Evolutionary conservation across 35 echinoderm and acorn worm genomes (phyloP).

Genomic region (Anneissia japonica): DNA sequence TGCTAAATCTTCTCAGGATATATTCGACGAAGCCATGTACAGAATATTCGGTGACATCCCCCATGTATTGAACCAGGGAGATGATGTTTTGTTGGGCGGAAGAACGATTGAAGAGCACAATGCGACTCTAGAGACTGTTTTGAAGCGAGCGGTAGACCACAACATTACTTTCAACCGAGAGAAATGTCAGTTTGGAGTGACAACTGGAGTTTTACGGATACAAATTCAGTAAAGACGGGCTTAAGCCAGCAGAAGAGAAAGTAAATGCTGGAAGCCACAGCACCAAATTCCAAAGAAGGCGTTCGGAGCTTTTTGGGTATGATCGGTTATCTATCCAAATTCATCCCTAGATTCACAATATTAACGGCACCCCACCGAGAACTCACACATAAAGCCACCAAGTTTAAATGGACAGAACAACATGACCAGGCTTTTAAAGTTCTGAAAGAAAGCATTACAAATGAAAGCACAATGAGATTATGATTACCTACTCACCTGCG

Average conservation of each 20-base stretch:
- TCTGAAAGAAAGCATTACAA: slow-evolving; percentile 60
- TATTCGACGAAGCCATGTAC: slow-evolving; percentile 44
- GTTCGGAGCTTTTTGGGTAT: slow-evolving; percentile 49
- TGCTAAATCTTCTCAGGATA: slow-evolving; percentile 42
- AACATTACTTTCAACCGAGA: slow-evolving; percentile 43
- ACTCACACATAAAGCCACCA: too few relatives aligned
- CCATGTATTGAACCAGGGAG: slow-evolving; percentile 39
- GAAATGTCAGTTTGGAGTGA: slow-evolving; percentile 46
- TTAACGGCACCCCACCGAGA: too few relatives aligned
- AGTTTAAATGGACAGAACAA: slow-evolving; percentile 46
- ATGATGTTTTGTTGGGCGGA: slow-evolving; percentile 45
- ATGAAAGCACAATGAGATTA: too few relatives aligned
- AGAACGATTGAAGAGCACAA: slow-evolving; percentile 59
- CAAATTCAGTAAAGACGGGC: slow-evolving; percentile 60
- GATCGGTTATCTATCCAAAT: slow-evolving; percentile 59
- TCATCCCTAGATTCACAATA: slow-evolving; percentile 46
- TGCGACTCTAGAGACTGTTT: slow-evolving; percentile 17
- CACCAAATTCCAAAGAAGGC: too few relatives aligned
- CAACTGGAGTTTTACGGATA: slow-evolving; percentile 62
- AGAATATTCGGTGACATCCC: slow-evolving; percentile 60
- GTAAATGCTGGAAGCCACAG: slow-evolving; percentile 31
- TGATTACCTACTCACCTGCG: too few relatives aligned
- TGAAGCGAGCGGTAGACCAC: slow-evolving; percentile 41
- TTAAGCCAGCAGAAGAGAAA: slow-evolving; percentile 56
- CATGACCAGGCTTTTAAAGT: slow-evolving; percentile 27